phyloP scores from a whole-genome alignment of 2,797 vertebrate genomes.

The Melopsittacus undulatus region DNA sequence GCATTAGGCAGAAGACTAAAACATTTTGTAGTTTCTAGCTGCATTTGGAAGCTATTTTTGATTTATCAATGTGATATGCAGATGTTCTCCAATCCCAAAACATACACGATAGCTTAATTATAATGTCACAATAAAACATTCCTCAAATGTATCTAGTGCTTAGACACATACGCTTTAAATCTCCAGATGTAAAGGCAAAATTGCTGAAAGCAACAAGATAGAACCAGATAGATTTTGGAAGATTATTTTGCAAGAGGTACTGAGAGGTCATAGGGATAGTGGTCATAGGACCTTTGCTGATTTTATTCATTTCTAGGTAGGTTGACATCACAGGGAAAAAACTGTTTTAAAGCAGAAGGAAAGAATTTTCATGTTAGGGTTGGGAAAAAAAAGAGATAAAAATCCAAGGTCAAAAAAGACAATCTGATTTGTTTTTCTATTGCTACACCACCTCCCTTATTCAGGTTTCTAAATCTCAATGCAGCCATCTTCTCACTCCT shows the following conservation, averaged over 20 bases:
- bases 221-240: neutral
- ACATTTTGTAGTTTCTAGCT: neutral
- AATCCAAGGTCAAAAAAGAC: neutral
- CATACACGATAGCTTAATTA: neutral
- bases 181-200: neutral
- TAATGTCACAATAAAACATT: neutral
- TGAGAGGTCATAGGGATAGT: neutral
- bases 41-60: neutral
- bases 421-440: neutral
- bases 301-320: neutral
- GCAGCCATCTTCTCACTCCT: neutral
- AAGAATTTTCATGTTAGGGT: neutral
- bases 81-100: neutral
- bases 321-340: neutral
- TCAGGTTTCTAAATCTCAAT: neutral
- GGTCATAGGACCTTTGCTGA: neutral
- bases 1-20: neutral
- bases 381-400: neutral
- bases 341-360: neutral
- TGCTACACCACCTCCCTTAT: neutral
- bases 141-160: neutral
- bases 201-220: neutral
- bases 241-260: neutral
- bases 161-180: neutral
- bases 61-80: neutral